Percentiles rank a stretch among this genome's conserved stretches.
Conservation (phyloP, 1,140 invertebrate species). For the Lucilia cuprina region DNA sequence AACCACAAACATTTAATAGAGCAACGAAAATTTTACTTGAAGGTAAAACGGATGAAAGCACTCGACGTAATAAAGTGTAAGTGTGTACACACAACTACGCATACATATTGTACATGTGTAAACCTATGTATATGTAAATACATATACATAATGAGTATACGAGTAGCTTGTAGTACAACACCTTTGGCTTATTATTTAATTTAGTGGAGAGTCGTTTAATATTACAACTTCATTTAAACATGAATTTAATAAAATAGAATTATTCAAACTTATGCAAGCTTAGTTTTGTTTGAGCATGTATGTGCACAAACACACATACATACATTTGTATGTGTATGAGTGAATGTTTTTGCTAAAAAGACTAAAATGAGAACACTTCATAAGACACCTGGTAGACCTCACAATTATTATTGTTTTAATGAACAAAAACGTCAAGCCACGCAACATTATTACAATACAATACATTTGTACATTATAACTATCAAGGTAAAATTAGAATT, state of each 20-base stretch:
- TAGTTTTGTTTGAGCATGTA: not conserved
- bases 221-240: not conserved
- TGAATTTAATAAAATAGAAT: conserved; percentile 4
- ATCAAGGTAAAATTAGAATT: too few species aligned
- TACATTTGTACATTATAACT: not conserved
- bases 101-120: not conserved
- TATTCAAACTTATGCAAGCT: not conserved
- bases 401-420: not conserved
- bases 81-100: not conserved
- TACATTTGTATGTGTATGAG: too few species aligned
- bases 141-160: not conserved
- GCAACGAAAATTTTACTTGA: too few species aligned
- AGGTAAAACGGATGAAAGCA: not conserved
- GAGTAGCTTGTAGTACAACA: not conserved
- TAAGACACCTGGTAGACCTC: not conserved
- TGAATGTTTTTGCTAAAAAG: not conserved
- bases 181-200: conserved; percentile 13
- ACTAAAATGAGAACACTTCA: not conserved
- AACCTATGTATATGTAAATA: not conserved
- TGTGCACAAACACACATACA: too few species aligned
- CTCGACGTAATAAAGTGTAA: not conserved
- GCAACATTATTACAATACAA: not conserved
- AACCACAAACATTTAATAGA: not conserved
- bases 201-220: conserved; percentile 14
- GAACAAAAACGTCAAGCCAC: not conserved